Conservation (phyloP, 2,888 invertebrate species). For the Tetragnatha montana region DNA sequence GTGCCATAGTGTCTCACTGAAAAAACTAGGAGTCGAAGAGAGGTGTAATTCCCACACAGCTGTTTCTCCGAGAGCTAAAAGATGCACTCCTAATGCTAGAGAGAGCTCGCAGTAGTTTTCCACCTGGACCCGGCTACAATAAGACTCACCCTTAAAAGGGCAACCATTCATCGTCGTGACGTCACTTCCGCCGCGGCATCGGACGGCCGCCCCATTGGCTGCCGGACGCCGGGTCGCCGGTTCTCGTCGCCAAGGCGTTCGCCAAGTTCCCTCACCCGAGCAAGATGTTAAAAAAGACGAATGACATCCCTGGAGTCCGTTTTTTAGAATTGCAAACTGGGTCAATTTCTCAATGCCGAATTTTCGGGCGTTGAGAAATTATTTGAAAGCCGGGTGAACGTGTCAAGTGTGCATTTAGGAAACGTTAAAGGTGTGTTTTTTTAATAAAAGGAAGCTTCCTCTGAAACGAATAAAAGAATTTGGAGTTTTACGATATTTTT, state of each 20-base stretch:
- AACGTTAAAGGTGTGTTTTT: neutral
- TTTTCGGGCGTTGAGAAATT: neutral
- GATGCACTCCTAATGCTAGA: slow-evolving; percentile 4
- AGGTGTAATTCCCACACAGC: slow-evolving; percentile 29
- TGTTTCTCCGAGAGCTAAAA: slow-evolving; percentile 10
- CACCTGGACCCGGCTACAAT: slow-evolving; percentile 64
- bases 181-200: slow-evolving; percentile 60
- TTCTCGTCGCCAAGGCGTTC: slow-evolving; percentile 11
- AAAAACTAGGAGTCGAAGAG: slow-evolving; percentile 10
- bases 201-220: slow-evolving; percentile 46
- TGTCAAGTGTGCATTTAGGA: neutral
- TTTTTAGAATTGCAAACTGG: neutral
- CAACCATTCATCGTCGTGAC: slow-evolving; percentile 60
- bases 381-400: neutral
- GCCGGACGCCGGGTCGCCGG: slow-evolving; percentile 29
- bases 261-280: neutral
- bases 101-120: slow-evolving; percentile 25
- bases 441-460: too few relatives aligned
- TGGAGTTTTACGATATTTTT: too few relatives aligned
- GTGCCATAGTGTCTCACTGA: slow-evolving; percentile 58
- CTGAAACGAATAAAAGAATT: too few relatives aligned
- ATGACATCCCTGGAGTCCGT: neutral
- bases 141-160: slow-evolving; percentile 69
- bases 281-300: neutral
- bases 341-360: slow-evolving; percentile 8